Conservation (phyloP, 2,888 invertebrate species). For the Apodemia duryi region DNA sequence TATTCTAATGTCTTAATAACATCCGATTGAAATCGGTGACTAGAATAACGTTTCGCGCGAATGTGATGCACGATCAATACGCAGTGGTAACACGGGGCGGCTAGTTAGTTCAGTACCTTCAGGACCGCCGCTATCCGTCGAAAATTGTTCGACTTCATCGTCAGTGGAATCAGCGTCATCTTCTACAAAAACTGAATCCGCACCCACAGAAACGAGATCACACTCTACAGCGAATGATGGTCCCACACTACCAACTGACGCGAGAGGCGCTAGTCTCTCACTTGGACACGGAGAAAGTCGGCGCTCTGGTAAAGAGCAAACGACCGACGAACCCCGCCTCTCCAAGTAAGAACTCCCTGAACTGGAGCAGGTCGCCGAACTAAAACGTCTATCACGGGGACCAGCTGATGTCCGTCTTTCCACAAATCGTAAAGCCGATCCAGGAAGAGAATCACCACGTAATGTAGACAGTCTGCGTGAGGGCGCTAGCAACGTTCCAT, state of each 20-base stretch:
- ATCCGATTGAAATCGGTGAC: slow-evolving; percentile 48
- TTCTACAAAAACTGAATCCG: slow-evolving; percentile 90
- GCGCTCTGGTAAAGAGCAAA: slow-evolving; percentile 87
- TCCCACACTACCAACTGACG: slow-evolving; percentile 88
- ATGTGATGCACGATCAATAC: slow-evolving; percentile 76
- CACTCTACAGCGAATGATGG: slow-evolving; percentile 84
- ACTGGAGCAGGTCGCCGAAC: slow-evolving; percentile 91
- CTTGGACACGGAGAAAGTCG: slow-evolving; percentile 87
- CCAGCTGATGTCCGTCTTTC: slow-evolving; percentile 73
- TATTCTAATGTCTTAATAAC: slow-evolving; percentile 59
- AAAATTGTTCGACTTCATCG: slow-evolving; percentile 90
- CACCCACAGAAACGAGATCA: slow-evolving; percentile 84
- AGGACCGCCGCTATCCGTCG: slow-evolving; percentile 86
- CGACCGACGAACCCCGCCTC: slow-evolving; percentile 88
- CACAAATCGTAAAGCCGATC: slow-evolving; percentile 75
- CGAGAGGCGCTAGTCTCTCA: slow-evolving; percentile 85
- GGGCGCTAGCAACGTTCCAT: slow-evolving; percentile 85
- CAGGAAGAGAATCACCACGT: slow-evolving; percentile 81
- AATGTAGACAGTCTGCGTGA: slow-evolving; percentile 81
- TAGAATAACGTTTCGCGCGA: slow-evolving; percentile 91
- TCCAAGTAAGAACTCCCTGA: slow-evolving; percentile 91
- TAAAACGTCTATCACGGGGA: slow-evolving; percentile 81
- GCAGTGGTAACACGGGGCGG: slow-evolving; percentile 56
- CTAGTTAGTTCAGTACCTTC: slow-evolving; percentile 65
- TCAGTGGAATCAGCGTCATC: slow-evolving; percentile 87